Percentiles rank a stretch among this genome's conserved stretches.
Evolutionary conservation across 1,140 invertebrate genomes (phyloP).

Genomic region (Callitettix versicolor): DNA sequence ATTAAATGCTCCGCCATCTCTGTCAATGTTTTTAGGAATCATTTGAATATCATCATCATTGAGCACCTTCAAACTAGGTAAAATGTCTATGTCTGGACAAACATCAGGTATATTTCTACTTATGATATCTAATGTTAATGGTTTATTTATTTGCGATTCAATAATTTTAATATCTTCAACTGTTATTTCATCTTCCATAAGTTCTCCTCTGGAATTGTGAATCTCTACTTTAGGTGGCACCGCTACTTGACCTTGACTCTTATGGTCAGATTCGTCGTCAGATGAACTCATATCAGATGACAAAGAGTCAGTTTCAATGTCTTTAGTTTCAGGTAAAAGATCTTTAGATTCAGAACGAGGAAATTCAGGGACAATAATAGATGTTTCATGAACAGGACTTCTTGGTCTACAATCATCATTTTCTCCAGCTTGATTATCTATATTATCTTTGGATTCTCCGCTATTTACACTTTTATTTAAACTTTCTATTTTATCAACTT

Average conservation of each 20-base stretch:
- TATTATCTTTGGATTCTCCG: slow-evolving; percentile 10
- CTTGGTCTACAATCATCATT: slow-evolving; percentile 36
- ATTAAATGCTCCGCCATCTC: slow-evolving; percentile 13
- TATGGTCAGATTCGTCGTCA: slow-evolving; percentile 32
- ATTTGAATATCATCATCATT: slow-evolving; percentile 18
- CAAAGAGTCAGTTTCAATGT: slow-evolving; percentile 51
- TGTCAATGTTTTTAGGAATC: slow-evolving; percentile 16
- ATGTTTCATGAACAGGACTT: slow-evolving; percentile 48
- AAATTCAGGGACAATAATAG: slow-evolving; percentile 50
- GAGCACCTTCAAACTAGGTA: neutral
- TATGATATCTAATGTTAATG: slow-evolving; percentile 13
- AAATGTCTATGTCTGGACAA: slow-evolving; percentile 14
- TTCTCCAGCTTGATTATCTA: slow-evolving; percentile 21
- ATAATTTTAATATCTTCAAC: slow-evolving; percentile 2
- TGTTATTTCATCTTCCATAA: slow-evolving; percentile 44
- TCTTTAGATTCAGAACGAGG: slow-evolving; percentile 28
- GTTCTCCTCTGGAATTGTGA: slow-evolving; percentile 50
- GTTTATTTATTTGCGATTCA: slow-evolving; percentile 1
- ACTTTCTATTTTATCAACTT: neutral
- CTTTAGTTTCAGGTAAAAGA: slow-evolving; percentile 36
- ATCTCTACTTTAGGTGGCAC: slow-evolving; percentile 47
- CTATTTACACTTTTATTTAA: slow-evolving; percentile 7
- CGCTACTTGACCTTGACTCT: slow-evolving; percentile 22
- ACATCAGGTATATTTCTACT: slow-evolving; percentile 23
- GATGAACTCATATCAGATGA: slow-evolving; percentile 37